Conservation (phyloP, 2,113 vertebrate species). For the Promerops cafer region DNA sequence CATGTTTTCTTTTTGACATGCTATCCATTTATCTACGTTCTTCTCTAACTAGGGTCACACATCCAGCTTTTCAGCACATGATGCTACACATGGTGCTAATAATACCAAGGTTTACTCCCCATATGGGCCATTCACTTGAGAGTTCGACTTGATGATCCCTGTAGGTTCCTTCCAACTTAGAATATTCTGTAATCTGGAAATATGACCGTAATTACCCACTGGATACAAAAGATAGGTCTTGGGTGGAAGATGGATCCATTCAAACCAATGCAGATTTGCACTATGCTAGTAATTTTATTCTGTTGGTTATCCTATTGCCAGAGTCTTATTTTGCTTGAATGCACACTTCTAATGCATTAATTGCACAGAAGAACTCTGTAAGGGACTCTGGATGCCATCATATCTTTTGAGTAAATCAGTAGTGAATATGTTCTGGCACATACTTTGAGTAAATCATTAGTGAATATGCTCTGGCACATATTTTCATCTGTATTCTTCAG, state of each 20-base stretch:
- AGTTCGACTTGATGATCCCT: background rate
- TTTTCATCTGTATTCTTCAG: conserved; percentile 31
- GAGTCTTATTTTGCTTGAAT: background rate
- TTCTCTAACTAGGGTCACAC: background rate
- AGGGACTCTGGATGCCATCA: background rate
- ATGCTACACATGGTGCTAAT: background rate
- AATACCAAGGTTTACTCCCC: background rate
- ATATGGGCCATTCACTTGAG: background rate
- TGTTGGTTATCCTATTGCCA: background rate
- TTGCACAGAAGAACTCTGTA: background rate
- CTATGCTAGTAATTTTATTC: background rate
- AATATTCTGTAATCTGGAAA: background rate
- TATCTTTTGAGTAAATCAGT: background rate
- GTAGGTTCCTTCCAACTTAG: background rate
- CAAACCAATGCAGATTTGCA: background rate
- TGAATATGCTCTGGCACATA: background rate
- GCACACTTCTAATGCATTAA: background rate
- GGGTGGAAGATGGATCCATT: background rate
- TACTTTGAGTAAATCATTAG: background rate
- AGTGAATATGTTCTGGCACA: background rate
- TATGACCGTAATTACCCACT: background rate
- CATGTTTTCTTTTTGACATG: background rate
- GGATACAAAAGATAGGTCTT: background rate
- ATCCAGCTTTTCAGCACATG: background rate
- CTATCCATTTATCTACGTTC: background rate